Base-by-base conservation (phyloP, 64 coral and sea anemone species). In the Orbicella faveolata region DNA sequence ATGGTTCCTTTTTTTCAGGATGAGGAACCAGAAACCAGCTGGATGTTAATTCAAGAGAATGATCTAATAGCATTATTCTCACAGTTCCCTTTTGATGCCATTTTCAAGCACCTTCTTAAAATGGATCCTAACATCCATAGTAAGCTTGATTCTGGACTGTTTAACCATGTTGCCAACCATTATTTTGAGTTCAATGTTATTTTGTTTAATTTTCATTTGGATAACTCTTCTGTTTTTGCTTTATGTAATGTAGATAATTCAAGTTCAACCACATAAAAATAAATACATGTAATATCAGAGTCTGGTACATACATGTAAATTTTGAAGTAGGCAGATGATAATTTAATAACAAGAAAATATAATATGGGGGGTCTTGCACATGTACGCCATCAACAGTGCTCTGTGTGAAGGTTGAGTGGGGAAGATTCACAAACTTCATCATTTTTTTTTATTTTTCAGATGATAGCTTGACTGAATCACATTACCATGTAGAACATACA, bases 41-140 rank as follows among this genome's bases (percentile, higher is more conserved):
- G 97, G 97, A 79, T 91, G 61, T 36, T 99, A 26, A 88, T 99
- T 36, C 94, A 95, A 51, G 97, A 99, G 79, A 89, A 77, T 68
- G 97, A 99, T 77, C 83, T 99, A 17, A 81, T 96, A 25, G 79
- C 88, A 2, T 52, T 99, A 13, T 99, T 99, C 79, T 59, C 81
- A 10, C 97, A 99, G 86, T 99, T 99, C 36, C 90, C 97, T 21
- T 99, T 99, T 93, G 97, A 99, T 89, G 79, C 91, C 15, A 85
- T 96, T 77, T 99, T 93, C 75, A 96, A 93, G 63, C 94, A 95
- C 64, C 84, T 99, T 54, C 75, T 99, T 16, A 95, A 90, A 91
- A 88, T 94, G 79, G 96, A 98, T 62, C 90, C 96, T 62, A 79
- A 89, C 54, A 76, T 90, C 19, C 88, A 80, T 25, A 94, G 90